Percentiles rank a stretch among this genome's conserved stretches.
These are phyloP conservation scores for Sebastes steindachneri DNA, from an alignment of 2,797 vertebrate species.

Conservation along the genomic window DNA sequence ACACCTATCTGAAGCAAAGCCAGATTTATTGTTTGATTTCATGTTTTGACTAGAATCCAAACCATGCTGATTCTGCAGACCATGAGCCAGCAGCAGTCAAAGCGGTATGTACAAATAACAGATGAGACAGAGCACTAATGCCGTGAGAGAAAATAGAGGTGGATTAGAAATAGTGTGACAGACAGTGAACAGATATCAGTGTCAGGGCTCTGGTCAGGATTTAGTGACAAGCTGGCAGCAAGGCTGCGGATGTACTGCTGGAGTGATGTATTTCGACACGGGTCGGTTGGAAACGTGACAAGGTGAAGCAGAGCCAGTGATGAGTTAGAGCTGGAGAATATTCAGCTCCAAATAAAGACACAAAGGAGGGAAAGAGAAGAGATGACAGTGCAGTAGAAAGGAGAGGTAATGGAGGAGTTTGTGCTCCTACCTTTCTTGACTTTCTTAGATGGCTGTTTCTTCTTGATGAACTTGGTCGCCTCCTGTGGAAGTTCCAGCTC, in stretches of 20 bases:
- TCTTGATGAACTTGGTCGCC: constrained; percentile 76
- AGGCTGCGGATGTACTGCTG: constrained; percentile 23
- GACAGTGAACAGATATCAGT: constrained; percentile 51
- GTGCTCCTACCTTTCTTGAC: constrained; percentile 80
- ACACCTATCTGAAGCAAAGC: not conserved
- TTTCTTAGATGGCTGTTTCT: constrained; percentile 78
- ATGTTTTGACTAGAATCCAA: constrained; percentile 20
- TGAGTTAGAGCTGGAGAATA: not conserved
- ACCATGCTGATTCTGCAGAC: constrained; percentile 15
- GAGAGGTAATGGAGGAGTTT: not conserved
- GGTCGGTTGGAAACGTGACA: constrained; percentile 14
- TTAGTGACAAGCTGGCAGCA: constrained; percentile 21
- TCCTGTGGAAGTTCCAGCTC: constrained; percentile 78
- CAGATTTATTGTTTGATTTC: constrained; percentile 4
- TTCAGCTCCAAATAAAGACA: constrained; percentile 12
- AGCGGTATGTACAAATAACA: constrained; percentile 17
- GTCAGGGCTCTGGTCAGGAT: constrained; percentile 33
- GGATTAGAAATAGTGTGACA: constrained; percentile 46
- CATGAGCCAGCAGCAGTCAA: constrained; percentile 1
- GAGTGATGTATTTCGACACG: not conserved
- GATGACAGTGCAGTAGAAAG: not conserved
- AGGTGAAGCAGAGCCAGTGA: constrained; percentile 3
- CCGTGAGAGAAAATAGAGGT: constrained; percentile 7
- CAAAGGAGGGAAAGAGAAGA: not conserved
- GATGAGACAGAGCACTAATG: constrained; percentile 14